Evolutionary conservation across 2,888 invertebrate species (phyloP), one percentile per base, ranked within the genome.

Genomic region (Proisotoma minuta): DNA sequence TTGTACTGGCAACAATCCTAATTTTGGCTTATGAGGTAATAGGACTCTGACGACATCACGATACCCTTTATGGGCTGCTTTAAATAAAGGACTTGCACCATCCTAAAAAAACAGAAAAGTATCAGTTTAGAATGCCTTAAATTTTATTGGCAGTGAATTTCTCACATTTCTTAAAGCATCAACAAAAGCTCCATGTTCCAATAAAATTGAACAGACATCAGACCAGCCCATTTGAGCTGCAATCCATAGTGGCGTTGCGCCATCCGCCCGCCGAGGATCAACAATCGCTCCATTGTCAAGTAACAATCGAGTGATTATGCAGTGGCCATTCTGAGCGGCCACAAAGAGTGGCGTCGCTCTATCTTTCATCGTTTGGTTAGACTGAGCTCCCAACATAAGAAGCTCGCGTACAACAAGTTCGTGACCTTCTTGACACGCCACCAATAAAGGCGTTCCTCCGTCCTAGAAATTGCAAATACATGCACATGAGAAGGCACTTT

Each of bases 201-300:
- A 81, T 74, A 96, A 81, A 75, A 86, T 83, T 69, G 87, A 82
- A 61, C 87, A 92, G 51, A 88, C 87, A 76, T 85, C 85, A 77
- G 87, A 85, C 80, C 93, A 92, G 0, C 94, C 95, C 90, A 94
- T 93, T 84, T 96, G 96, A 69, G 92, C 86, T 18, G 93, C 89
- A 75, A 96, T 95, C 94, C 94, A 96, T 70, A 96, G 83, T 65
- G 95, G 87, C 51, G 91, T 89, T 76, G 91, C 90, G 66, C 88
- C 86, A 81, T 94, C 94, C 3, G 85, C 84, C 75, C 94, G 85
- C 71, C 86, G 84, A 0, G 83, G 80, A 77, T 92, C 89, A 48
- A 85, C 82, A 60, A 82, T 80, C 0, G 91, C 91, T 39, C 90
- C 91, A 52, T 84, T 84, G 3, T 82, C 80, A 67, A 93, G 76